phyloP scores from a whole-genome alignment of 2,797 vertebrate genomes.

The Rhinatrema bivittatum region DNA sequence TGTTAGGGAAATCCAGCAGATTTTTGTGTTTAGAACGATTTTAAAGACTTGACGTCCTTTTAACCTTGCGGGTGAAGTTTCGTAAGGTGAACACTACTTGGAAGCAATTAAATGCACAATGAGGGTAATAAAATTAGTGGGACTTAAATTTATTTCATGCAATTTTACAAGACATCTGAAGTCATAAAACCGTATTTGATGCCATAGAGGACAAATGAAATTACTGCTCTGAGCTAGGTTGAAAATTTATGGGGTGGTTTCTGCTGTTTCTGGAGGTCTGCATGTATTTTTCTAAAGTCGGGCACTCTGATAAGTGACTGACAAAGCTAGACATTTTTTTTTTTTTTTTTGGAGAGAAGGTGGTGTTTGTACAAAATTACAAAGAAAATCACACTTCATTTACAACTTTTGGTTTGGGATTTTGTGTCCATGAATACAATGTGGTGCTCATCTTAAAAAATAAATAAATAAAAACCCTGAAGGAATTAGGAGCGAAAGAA shows the following conservation, averaged over 20 bases:
- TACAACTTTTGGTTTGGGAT: no score
- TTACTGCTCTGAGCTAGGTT: neutral
- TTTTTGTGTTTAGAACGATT: slow-evolving; percentile 39
- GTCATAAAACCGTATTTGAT: slow-evolving; percentile 22
- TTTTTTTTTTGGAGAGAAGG: slow-evolving; percentile 22
- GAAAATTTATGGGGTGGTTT: neutral
- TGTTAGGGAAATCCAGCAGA: slow-evolving; percentile 8
- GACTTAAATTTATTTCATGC: slow-evolving; percentile 11
- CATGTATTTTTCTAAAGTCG: slow-evolving; percentile 20
- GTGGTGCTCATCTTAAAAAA: slow-evolving; percentile 41
- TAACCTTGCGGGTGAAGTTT: slow-evolving; percentile 26
- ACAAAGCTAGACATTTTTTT: slow-evolving; percentile 26
- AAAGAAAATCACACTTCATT: no score
- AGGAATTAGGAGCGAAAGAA: slow-evolving; percentile 41
- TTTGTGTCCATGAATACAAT: slow-evolving; percentile 55
- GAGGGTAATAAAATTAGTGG: neutral
- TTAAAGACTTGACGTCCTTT: slow-evolving; percentile 30
- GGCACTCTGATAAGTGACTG: slow-evolving; percentile 29
- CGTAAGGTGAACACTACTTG: slow-evolving; percentile 23
- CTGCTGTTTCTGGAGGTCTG: slow-evolving; percentile 11
- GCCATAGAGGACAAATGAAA: neutral
- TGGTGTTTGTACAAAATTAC: slow-evolving; percentile 32
- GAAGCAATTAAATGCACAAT: neutral
- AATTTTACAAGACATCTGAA: slow-evolving; percentile 50
- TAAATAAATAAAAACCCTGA: no score